Base-by-base conservation (phyloP, 1,140 invertebrate genomes). In the Melitaea cinxia region DNA sequence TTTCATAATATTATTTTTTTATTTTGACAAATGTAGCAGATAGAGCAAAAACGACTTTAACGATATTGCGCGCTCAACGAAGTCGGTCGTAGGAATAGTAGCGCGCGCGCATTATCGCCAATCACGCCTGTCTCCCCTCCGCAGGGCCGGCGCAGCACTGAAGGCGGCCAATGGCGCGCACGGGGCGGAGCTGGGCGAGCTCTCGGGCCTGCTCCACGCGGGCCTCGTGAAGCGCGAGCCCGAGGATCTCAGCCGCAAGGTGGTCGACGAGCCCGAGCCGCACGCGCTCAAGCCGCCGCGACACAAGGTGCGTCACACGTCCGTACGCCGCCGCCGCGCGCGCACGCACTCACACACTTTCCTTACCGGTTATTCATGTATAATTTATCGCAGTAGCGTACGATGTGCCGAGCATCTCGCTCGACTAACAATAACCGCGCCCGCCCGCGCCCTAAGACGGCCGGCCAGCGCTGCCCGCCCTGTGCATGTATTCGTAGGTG, bases 171-270 rank as follows among this genome's bases (percentile, higher is more conserved):
- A 89, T 89, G 84, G 86, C 82, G 88, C 82, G 77, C 88, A 89
- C 83, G 91, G 91, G 91, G 91, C 89, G 91, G 91, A 92, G 91
- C 88, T 92, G 78, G 83, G 85, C 80, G 91, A 92, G 77, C 88
- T 91, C 70, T 89, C 90, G 73, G 89, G 89, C 54, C 83, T 92
- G 78, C 87, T 92, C 37, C 89, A 91, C 87, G 89, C 89, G 80
- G 91, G 91, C 70, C 85, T 91, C 80, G 91, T 91, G 83, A 91
- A 91, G 85, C 88, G 91, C 83, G 91, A 91, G 83, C 91, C 91
- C 77, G 91, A 91, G 82, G 91, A 91, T 77, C 89, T 91, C 62
- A 91, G 89, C 89, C 89, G 91, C 82, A 91, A 91, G 87, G 91
- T 91, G 82, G 83, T 80, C 85, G 88, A 88, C 77, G 85, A 88